These are phyloP conservation scores for Ovis canadensis DNA, from an alignment of 2,113 vertebrate species.

Conservation along the genomic window DNA sequence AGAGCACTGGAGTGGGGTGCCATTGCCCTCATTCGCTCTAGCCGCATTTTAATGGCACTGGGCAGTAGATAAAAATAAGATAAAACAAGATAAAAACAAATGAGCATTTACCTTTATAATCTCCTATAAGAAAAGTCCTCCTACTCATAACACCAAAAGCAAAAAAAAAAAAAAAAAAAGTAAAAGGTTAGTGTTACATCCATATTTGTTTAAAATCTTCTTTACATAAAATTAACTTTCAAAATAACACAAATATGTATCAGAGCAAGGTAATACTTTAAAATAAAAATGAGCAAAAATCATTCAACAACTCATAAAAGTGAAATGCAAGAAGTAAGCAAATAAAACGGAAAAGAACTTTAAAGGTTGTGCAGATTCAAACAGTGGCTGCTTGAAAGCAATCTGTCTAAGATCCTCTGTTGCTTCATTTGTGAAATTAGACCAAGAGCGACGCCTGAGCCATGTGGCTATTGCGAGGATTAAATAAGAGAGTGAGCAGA, in stretches of 20 bases:
- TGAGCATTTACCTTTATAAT: fast-evolving
- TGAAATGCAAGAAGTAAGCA: neutral
- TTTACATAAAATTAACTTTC: fast-evolving
- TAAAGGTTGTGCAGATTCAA: neutral
- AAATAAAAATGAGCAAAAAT: neutral
- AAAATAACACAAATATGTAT: neutral
- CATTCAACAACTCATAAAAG: neutral
- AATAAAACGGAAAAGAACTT: neutral
- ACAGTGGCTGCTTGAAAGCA: neutral
- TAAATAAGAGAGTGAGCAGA: fast-evolving
- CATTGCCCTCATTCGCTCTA: neutral
- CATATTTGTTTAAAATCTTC: neutral
- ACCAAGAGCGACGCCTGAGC: fast-evolving
- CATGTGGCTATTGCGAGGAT: fast-evolving
- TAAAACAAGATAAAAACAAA: neutral
- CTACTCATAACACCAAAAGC: no score
- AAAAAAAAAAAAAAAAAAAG: neutral
- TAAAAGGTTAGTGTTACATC: neutral
- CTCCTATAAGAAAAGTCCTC: neutral
- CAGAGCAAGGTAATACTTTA: neutral
- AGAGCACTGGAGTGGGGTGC: no score
- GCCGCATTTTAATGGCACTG: fast-evolving
- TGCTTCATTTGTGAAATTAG: neutral
- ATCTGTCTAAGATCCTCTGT: neutral
- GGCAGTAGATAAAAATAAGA: neutral